Evolutionary conservation across 2,888 invertebrate genomes (phyloP).

Genomic region (Germaria angustata): DNA sequence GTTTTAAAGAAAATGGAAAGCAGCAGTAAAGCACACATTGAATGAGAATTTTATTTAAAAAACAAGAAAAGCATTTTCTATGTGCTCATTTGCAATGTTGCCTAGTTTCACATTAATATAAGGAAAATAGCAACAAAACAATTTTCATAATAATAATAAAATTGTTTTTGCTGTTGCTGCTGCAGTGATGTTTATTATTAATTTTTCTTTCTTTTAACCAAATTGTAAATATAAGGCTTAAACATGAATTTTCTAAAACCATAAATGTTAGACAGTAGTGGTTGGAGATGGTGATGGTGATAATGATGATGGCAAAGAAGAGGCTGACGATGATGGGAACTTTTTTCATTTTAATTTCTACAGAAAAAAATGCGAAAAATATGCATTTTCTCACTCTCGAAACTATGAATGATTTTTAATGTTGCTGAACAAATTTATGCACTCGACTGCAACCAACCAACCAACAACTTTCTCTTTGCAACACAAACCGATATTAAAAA

Average conservation of each 20-base stretch:
- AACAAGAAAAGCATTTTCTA: constrained; percentile 3
- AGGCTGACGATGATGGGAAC: not conserved
- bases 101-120: constrained; percentile 64
- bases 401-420: constrained; percentile 53
- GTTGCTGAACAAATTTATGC: constrained; percentile 61
- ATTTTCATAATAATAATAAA: constrained; percentile 59
- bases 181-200: constrained; percentile 31
- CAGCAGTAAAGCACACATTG: constrained; percentile 40
- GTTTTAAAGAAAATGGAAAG: constrained; percentile 59
- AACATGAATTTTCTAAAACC: constrained; percentile 59
- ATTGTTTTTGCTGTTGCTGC: constrained; percentile 15
- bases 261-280: constrained; percentile 43
- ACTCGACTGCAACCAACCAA: constrained; percentile 60
- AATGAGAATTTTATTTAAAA: constrained; percentile 32
- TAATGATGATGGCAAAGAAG: not conserved
- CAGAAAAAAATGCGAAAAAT: constrained; percentile 19
- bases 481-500: constrained; percentile 64
- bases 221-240: constrained; percentile 52
- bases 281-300: not conserved
- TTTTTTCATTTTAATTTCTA: constrained; percentile 32
- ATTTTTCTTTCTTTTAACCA: constrained; percentile 17
- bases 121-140: constrained; percentile 48
- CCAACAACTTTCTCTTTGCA: constrained; percentile 67
- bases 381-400: constrained; percentile 62
- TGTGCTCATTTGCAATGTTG: constrained; percentile 54